Base-by-base conservation (phyloP, 2,888 invertebrate species). In the Acronicta leporina region DNA sequence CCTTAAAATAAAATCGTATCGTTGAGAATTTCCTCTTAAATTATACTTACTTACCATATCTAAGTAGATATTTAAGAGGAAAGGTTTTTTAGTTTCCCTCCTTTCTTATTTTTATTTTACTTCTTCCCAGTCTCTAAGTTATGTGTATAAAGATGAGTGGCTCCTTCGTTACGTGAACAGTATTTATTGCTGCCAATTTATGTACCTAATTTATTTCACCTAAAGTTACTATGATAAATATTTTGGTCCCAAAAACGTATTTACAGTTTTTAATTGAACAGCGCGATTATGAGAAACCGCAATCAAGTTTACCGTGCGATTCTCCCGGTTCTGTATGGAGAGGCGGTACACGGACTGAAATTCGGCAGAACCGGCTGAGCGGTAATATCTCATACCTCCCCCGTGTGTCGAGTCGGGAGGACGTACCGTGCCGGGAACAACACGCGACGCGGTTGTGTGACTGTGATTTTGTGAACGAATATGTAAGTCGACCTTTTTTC, bases 361-460 rank as follows among this genome's bases (percentile, higher is more conserved):
- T 68, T 68, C 66, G 72, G 68, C 41, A 47, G 69, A 42, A 45
- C 58, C 45, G 51, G 65, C 49, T 51, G 20, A 49, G 44, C 57
- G 45, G 43, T 42, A 33, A 51, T 72, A 49, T 73, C 45, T 72
- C 76, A 81, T 75, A 80, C 77, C 84, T 80, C 80, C 75, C 75
- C 78, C 68, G 85, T 80, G 79, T 64, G 71, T 67, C 72, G 75
- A 63, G 70, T 58, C 66, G 80, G 76, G 73, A 73, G 82, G 77
- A 76, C 83, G 84, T 75, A 33, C 54, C 63, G 63, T 38, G 16
- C 49, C 55, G 40, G 42, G 35, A 53, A 10, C 52, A 7, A 30
- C 48, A 47, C 63, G 69, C 59, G 62, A 46, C 48, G 68, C 60
- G 54, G 42, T 52, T 55, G 54, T 63, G 77, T 62, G 48, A 64